Conservation (phyloP, 2,113 vertebrate genomes). For the Capreolus pygargus region DNA sequence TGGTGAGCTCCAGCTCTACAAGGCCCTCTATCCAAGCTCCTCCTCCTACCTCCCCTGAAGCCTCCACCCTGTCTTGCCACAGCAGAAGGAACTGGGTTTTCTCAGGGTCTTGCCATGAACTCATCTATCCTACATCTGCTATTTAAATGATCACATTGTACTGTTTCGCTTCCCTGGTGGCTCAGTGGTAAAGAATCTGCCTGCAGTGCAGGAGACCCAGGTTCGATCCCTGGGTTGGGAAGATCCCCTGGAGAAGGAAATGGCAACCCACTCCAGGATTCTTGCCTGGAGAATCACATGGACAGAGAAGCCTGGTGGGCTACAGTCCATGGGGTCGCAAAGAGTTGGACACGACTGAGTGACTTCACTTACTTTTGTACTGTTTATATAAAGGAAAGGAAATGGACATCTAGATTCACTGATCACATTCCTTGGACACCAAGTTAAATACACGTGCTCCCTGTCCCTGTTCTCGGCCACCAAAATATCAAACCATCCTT, state of each 20-base stretch:
- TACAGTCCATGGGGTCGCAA: no score
- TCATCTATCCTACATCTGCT: slow-evolving; percentile 48
- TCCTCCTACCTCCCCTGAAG: background rate
- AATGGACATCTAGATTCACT: slow-evolving; percentile 20
- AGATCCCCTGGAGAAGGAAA: no score
- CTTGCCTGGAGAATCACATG: no score
- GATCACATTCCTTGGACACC: slow-evolving; percentile 55
- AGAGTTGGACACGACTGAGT: no score
- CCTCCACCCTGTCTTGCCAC: background rate
- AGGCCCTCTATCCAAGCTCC: background rate
- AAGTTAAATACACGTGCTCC: slow-evolving; percentile 51
- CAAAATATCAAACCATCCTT: slow-evolving; percentile 35
- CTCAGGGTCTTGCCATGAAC: background rate
- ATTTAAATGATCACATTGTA: slow-evolving; percentile 63
- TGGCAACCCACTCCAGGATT: no score
- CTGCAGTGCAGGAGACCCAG: no score
- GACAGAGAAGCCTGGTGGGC: no score
- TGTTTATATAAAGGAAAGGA: slow-evolving; percentile 57
- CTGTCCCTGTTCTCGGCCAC: slow-evolving; percentile 46
- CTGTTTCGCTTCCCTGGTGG: slow-evolving; percentile 21
- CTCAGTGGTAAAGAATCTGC: no score
- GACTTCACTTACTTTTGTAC: background rate
- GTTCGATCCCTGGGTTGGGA: no score
- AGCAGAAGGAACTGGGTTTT: background rate
- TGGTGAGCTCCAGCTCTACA: background rate